Conservation (phyloP, 2,113 vertebrate genomes). For the Elachura formosa region DNA sequence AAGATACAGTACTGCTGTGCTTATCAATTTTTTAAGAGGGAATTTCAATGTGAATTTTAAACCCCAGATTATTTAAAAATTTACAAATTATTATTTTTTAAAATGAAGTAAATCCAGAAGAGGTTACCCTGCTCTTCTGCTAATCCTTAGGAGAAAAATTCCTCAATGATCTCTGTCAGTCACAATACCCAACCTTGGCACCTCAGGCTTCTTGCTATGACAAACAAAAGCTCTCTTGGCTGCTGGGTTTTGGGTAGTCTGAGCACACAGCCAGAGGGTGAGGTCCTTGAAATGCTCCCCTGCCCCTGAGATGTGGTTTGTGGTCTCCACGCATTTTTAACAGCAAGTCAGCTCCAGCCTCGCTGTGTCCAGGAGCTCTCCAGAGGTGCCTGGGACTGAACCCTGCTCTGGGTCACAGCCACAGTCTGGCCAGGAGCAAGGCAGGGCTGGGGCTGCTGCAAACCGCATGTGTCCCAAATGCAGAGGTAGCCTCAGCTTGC, state of each 20-base stretch:
- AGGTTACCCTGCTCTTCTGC: not conserved
- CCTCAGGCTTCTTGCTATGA: not conserved
- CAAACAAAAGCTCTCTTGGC: not conserved
- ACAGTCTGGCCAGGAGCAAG: not conserved
- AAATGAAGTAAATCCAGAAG: constrained; percentile 22
- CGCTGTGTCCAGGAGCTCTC: not conserved
- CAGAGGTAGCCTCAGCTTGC: fast-evolving
- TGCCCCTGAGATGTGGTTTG: not conserved
- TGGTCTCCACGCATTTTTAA: not conserved
- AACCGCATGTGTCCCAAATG: not conserved
- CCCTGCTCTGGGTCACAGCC: not conserved
- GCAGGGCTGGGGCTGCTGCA: not conserved
- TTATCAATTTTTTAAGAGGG: constrained; percentile 50
- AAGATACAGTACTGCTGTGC: constrained; percentile 42
- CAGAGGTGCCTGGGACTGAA: not conserved
- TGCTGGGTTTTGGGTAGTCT: not conserved
- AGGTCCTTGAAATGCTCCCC: not conserved
- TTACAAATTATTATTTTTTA: constrained; percentile 52
- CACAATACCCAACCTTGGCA: not conserved
- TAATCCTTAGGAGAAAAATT: not conserved
- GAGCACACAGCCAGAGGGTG: not conserved
- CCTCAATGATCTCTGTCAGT: not conserved
- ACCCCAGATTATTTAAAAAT: constrained; percentile 48
- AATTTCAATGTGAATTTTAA: constrained; percentile 60
- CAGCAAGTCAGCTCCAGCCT: not conserved